Base-by-base conservation (phyloP, 2,113 vertebrate species). In the Epinephelus lanceolatus region DNA sequence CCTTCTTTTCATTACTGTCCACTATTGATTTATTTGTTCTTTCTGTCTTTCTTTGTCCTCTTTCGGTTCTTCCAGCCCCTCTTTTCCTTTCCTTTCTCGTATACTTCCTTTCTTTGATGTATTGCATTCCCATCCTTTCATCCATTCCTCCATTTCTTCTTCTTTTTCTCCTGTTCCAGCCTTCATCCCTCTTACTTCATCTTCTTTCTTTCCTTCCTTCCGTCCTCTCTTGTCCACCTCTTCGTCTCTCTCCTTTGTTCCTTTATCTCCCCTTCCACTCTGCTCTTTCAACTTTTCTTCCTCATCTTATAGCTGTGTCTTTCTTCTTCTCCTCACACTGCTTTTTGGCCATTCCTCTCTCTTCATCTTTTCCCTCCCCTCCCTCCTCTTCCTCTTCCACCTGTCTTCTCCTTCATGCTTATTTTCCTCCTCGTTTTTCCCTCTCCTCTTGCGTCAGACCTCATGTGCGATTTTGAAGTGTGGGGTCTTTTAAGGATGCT, bases 401-500 rank as follows among this genome's bases (percentile, higher is more conserved):
- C 49, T 62, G 23, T 71, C 7, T 45, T 80, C 21, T 55, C 55
- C 49, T 49, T 51, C 45, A 33, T 63, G 19, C 10, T 21, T 18
- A 42, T 63, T 52, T 69, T 49, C 21, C 37, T 30, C 25, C 2
- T 9, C 1, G 17, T 65, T 63, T 69, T 30, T 18, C 25, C 25
- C 62, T 71, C 23, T 53, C n/a, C 23, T 76, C 70, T 78, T 71
- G 25, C 27, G 0, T 80, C 69, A 82, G n/a, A 83, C 70, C 69
- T 87, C 25, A 19, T 71, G 62, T 81, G 56, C 37, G 63, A 59
- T 51, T 78, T 57, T 83, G 25, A 80, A 80, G 66, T 3, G 7
- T 47, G 25, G 15, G 69, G 53, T 81, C 67, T 74, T 80, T 67
- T 67, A 80, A 72, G 68, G 84, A 83, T 80, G 68, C 61, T 45